A percentile compares a stretch with the other conserved stretches of the same genome.
phyloP scores from a whole-genome alignment of 2,797 vertebrate species.

The Hypotaenidia philippensis region DNA sequence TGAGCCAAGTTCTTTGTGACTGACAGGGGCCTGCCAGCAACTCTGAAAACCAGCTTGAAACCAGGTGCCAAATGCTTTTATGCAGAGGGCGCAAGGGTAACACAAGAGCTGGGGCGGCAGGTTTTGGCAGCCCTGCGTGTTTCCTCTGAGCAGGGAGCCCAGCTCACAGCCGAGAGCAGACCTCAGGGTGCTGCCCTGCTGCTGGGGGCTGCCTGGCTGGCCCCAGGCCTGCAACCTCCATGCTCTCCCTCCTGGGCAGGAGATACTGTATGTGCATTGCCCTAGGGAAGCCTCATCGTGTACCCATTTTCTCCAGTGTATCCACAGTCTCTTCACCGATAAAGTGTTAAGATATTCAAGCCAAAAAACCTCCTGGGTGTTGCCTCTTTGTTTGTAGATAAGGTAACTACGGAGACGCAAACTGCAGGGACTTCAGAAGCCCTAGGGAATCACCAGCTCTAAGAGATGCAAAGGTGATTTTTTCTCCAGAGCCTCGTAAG shows the following conservation, averaged over 20 bases:
- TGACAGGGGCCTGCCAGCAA: not conserved
- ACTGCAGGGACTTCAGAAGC: not conserved
- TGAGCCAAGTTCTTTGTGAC: not conserved
- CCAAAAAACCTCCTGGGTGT: not conserved
- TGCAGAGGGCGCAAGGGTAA: not conserved
- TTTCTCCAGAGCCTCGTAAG: not conserved
- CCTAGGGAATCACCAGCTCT: not conserved
- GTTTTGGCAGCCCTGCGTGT: not conserved
- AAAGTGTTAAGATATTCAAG: not conserved
- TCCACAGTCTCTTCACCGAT: not conserved
- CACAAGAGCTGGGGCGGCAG: not conserved
- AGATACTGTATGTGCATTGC: rapidly evolving
- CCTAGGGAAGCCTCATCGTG: not conserved
- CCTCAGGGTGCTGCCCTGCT: not conserved
- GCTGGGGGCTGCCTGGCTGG: not conserved
- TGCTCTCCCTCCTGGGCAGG: not conserved
- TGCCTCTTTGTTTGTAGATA: not conserved
- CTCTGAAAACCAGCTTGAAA: not conserved
- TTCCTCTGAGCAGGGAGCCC: not conserved
- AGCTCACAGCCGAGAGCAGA: not conserved
- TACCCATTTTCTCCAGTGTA: not conserved
- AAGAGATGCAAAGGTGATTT: not conserved
- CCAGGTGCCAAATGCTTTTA: not conserved
- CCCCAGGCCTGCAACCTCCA: not conserved
- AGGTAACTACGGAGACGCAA: not conserved